Evolutionary conservation across 2,113 vertebrate genomes (phyloP).

Genomic region (Morone saxatilis): DNA sequence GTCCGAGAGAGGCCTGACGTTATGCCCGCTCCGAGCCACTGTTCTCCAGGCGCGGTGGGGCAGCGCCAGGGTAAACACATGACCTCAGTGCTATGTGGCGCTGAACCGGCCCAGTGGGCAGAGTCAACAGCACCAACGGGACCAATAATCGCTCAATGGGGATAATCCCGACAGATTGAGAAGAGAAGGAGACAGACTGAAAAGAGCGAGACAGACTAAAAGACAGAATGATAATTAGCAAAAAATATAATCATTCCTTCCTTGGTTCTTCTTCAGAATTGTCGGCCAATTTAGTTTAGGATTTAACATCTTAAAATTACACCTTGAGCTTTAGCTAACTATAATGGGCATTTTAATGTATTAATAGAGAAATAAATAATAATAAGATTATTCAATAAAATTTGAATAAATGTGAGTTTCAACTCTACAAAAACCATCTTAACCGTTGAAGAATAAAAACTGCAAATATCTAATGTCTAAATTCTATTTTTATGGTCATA

Average conservation of each 20-base stretch:
- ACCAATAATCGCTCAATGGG: constrained; percentile 50
- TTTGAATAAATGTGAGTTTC: too few species aligned
- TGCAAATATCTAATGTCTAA: background rate
- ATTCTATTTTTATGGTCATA: background rate
- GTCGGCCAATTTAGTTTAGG: background rate
- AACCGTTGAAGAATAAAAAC: background rate
- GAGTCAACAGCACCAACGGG: constrained; percentile 51
- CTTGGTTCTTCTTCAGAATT: background rate
- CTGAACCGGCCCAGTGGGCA: constrained; percentile 49
- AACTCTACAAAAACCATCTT: background rate
- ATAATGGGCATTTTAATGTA: background rate
- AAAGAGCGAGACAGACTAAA: background rate
- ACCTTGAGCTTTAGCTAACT: background rate
- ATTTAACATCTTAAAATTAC: too few species aligned
- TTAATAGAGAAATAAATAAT: background rate
- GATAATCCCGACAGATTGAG: constrained; percentile 47
- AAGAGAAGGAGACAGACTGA: background rate
- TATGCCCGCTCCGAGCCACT: constrained; percentile 75
- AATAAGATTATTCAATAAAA: background rate
- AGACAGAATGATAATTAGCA: background rate
- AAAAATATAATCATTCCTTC: background rate
- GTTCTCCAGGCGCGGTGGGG: constrained; percentile 63
- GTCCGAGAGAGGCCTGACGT: constrained; percentile 74
- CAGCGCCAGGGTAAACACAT: constrained; percentile 83
- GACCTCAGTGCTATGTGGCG: constrained; percentile 76